A percentile compares a stretch with the other conserved stretches of the same genome.
Conservation (phyloP, 2,797 vertebrate species). For the Coregonus ussuriensis region DNA sequence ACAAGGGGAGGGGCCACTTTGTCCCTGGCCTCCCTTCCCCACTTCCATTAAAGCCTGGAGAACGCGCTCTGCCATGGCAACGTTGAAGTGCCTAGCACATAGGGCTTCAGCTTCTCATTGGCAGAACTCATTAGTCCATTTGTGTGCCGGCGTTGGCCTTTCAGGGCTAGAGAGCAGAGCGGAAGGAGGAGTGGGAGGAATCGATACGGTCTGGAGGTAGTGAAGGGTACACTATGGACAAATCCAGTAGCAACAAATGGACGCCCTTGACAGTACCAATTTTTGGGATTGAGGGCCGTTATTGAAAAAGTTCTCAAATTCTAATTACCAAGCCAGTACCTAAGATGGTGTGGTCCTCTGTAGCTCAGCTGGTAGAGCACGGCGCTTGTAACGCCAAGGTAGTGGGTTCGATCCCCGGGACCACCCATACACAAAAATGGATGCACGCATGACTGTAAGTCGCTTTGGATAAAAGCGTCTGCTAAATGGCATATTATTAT, state of each 20-base stretch:
- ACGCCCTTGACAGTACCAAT: background rate
- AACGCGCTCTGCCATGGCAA: slow-evolving; percentile 34
- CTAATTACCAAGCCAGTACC: background rate
- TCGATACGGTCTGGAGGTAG: slow-evolving; percentile 25
- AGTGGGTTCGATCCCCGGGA: too few relatives aligned
- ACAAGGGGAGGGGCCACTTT: background rate
- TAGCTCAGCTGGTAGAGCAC: too few relatives aligned
- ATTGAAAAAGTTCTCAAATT: background rate
- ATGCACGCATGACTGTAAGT: too few relatives aligned
- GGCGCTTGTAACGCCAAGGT: too few relatives aligned
- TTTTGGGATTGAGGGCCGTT: background rate
- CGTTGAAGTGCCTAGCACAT: slow-evolving; percentile 19
- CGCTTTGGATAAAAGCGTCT: too few relatives aligned
- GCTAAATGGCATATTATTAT: too few relatives aligned
- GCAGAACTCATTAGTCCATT: slow-evolving; percentile 34
- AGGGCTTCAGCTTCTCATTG: slow-evolving; percentile 24
- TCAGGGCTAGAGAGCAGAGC: background rate
- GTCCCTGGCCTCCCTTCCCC: background rate
- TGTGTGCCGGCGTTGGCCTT: slow-evolving; percentile 25
- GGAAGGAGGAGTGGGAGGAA: slow-evolving; percentile 15
- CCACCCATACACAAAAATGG: too few relatives aligned
- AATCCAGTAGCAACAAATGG: background rate
- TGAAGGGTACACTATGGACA: background rate
- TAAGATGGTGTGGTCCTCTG: too few relatives aligned
- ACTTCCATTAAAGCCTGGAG: slow-evolving; percentile 15